Evolutionary conservation across 2,888 invertebrate species (phyloP).

Genomic region (Labia minor): DNA sequence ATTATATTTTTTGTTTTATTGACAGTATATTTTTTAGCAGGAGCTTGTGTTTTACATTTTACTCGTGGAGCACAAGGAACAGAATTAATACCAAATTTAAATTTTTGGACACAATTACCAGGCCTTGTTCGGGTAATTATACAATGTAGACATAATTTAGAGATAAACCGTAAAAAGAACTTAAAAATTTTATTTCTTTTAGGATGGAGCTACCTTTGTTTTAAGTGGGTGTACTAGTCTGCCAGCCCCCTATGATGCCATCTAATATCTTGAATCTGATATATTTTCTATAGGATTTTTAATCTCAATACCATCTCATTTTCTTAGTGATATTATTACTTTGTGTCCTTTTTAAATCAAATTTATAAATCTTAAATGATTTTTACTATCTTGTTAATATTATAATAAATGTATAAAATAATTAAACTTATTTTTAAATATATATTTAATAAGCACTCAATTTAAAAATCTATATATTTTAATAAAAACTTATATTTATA

Average conservation of each 20-base stretch:
- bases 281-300: not conserved
- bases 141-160: not conserved
- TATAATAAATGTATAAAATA: too few species aligned
- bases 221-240: not conserved
- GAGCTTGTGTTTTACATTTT: constrained; percentile 52
- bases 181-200: not conserved
- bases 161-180: not conserved
- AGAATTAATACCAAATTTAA: constrained; percentile 62
- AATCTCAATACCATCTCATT: not conserved
- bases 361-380: too few species aligned
- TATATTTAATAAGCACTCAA: too few species aligned
- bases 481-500: too few species aligned
- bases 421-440: too few species aligned
- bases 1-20: constrained; percentile 49
- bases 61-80: constrained; percentile 59
- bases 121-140: constrained; percentile 52
- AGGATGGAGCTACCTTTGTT: not conserved
- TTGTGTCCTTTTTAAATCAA: too few species aligned
- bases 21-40: constrained; percentile 52
- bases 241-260: not conserved
- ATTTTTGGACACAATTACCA: constrained; percentile 62
- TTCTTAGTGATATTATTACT: too few species aligned
- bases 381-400: too few species aligned
- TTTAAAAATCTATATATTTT: too few species aligned
- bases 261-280: too few species aligned